These are phyloP conservation scores for Blastobasis adustella DNA, from an alignment of 2,888 invertebrate genomes.

Conservation along the genomic window DNA sequence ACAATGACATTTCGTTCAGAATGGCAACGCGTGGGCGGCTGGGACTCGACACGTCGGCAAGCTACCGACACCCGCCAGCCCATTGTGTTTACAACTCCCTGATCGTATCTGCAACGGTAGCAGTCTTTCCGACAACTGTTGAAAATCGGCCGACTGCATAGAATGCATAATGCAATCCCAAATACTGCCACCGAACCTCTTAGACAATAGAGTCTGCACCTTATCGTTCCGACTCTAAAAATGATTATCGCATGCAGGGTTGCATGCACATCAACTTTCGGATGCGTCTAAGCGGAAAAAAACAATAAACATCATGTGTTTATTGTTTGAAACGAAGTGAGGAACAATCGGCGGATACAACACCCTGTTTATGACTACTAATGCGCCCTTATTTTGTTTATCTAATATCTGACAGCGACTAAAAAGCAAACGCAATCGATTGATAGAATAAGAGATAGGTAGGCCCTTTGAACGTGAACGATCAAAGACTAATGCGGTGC, in stretches of 20 bases:
- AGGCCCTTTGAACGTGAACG: too few species aligned
- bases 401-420: too few species aligned
- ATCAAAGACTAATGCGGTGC: too few species aligned
- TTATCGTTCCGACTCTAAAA: background rate
- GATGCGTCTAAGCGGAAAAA: background rate
- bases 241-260: background rate
- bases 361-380: conserved; percentile 5
- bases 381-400: background rate
- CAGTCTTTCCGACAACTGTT: background rate
- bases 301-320: conserved; percentile 2
- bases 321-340: too few species aligned
- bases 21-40: too few species aligned
- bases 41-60: background rate
- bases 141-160: background rate
- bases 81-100: background rate
- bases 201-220: background rate
- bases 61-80: background rate
- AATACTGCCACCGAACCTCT: background rate
- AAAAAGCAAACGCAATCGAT: too few species aligned
- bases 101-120: background rate
- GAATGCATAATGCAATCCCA: conserved; percentile 1
- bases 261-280: background rate
- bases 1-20: too few species aligned
- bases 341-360: conserved; percentile 13
- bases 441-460: too few species aligned